Evolutionary conservation across 2,797 vertebrate genomes (phyloP).

Genomic region (Crypturellus tataupa): DNA sequence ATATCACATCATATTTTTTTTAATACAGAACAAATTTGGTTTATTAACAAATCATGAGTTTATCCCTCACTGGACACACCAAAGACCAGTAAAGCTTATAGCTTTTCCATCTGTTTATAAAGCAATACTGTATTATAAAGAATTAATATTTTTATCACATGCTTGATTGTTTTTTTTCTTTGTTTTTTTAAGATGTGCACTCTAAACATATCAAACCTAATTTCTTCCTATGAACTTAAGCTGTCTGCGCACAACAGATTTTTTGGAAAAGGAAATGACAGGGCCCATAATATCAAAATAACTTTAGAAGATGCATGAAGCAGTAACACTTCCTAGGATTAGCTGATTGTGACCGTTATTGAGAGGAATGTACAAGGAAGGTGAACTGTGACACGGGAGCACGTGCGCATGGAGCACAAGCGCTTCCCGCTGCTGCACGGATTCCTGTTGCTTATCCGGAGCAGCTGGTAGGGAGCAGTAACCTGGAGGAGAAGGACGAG

Average conservation of each 20-base stretch:
- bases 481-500: neutral
- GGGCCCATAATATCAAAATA: constrained; percentile 64
- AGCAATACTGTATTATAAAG: constrained; percentile 91
- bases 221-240: constrained; percentile 84
- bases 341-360: neutral
- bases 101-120: constrained; percentile 84
- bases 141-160: constrained; percentile 83
- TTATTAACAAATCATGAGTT: constrained; percentile 77
- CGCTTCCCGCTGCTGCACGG: neutral
- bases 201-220: constrained; percentile 82
- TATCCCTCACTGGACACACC: constrained; percentile 85
- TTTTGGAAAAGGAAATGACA: constrained; percentile 59
- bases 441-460: neutral
- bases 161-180: constrained; percentile 77
- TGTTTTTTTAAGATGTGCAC: constrained; percentile 80
- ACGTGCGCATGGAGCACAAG: rapidly evolving
- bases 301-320: constrained; percentile 24
- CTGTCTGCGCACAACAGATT: constrained; percentile 85
- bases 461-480: neutral
- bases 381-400: constrained; percentile 6
- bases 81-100: constrained; percentile 88
- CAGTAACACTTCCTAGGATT: constrained; percentile 29
- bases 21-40: constrained; percentile 75
- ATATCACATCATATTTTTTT: neutral
- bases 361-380: constrained; percentile 23